phyloP scores from a whole-genome alignment of 1,140 invertebrate species.

The Anastatus disparis region DNA sequence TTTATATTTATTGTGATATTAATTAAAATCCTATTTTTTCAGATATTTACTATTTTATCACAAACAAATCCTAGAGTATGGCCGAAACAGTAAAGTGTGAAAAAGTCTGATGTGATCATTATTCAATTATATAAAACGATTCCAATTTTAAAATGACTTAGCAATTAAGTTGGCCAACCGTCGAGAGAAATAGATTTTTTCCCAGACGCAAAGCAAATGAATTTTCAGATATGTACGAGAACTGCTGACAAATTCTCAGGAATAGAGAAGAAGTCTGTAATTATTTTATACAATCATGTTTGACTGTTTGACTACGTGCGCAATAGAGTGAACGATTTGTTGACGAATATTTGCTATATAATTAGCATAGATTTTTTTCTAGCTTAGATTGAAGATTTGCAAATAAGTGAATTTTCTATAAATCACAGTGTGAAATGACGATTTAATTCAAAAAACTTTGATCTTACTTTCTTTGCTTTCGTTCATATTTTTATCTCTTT shows the following conservation, averaged over 20 bases:
- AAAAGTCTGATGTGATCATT: constrained; percentile 50
- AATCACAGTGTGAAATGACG: not conserved
- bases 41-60: constrained; percentile 94
- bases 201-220: not conserved
- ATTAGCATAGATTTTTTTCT: constrained; percentile 29
- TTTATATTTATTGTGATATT: too few species aligned
- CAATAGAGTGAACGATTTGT: constrained; percentile 17
- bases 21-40: constrained; percentile 59
- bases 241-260: constrained; percentile 31
- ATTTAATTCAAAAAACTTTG: constrained; percentile 7
- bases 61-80: constrained; percentile 89
- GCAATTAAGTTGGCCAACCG: constrained; percentile 33
- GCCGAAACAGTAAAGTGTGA: constrained; percentile 63
- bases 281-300: constrained; percentile 42
- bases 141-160: constrained; percentile 35
- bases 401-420: constrained; percentile 1
- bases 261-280: constrained; percentile 29
- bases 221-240: constrained; percentile 2
- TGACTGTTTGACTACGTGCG: constrained; percentile 33
- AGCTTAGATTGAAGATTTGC: constrained; percentile 7
- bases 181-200: constrained; percentile 24
- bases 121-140: constrained; percentile 37
- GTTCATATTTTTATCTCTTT: not conserved
- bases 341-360: constrained; percentile 5
- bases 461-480: constrained; percentile 3